A percentile compares a stretch with the other conserved stretches of the same genome.
These are phyloP conservation scores for Drosophila parabipectinata DNA, from an alignment of 1,140 invertebrate genomes.

Conservation along the genomic window DNA sequence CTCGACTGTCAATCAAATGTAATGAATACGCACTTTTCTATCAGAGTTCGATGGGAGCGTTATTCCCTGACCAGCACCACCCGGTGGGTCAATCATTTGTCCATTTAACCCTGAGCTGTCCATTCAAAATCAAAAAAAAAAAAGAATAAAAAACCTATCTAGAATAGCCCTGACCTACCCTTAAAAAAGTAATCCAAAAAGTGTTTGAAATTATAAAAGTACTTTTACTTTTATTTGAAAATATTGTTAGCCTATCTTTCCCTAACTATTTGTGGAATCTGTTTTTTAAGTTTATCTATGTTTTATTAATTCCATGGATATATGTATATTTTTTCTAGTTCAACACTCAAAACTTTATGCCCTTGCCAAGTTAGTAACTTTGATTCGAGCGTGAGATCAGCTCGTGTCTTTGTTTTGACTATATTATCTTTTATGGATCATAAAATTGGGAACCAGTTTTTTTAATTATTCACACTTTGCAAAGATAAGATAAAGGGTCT, in stretches of 20 bases:
- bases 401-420: constrained; percentile 33
- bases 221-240: neutral
- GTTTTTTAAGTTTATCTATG: neutral
- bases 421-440: constrained; percentile 22
- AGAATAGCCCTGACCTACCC: constrained; percentile 66
- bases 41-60: constrained; percentile 8
- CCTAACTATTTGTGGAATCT: neutral
- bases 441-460: constrained; percentile 48
- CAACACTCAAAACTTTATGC: too few species aligned
- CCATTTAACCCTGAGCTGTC: constrained; percentile 69
- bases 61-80: neutral
- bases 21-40: constrained; percentile 74
- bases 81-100: constrained; percentile 52
- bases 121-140: constrained; percentile 3
- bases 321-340: too few species aligned
- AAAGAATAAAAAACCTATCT: constrained; percentile 37
- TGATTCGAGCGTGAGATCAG: neutral
- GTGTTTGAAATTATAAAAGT: neutral
- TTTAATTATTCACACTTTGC: neutral
- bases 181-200: neutral
- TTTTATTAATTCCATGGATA: neutral
- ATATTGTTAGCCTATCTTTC: neutral
- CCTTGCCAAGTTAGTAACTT: neutral
- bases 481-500: constrained; percentile 18
- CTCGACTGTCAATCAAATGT: constrained; percentile 75